Base-by-base conservation (phyloP, 2,113 vertebrate genomes). In the Porphyrio hochstetteri region DNA sequence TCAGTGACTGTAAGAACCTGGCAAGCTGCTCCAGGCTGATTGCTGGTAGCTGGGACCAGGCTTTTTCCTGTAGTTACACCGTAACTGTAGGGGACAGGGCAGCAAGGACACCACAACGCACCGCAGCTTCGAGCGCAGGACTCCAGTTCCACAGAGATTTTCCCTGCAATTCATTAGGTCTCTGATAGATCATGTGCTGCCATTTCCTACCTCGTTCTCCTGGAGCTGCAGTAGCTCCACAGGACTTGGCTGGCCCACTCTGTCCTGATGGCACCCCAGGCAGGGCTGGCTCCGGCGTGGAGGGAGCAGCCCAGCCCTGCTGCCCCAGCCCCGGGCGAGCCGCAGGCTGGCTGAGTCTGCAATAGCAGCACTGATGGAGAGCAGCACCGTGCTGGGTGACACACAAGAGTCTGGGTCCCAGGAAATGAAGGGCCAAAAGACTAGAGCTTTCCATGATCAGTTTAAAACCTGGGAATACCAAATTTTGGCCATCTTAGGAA, bases 361-460 rank as follows among this genome's bases (percentile, higher is more conserved):
- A 28, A 5, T 1, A 12, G 4, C 13, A 4, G 27, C 2, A 2
- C 1, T 56, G n/a, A 78, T 53, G 86, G 67, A 56, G 0, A 80
- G 16, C 79, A 76, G 69, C 64, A 8, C 36, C n/a, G 35, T 38
- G 4, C 36, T 3, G 9, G 25, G 71, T 4, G 3, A 31, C 5
- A 7, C 3, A 20, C 25, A 40, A 6, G 6, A 33, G 50, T 10
- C 38, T 68, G 48, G 16, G 15, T 9, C 57, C n/a, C 78, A 71
- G 35, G 29, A 72, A 68, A 78, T 3, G 2, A 67, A 48, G 10
- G 81, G 15, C 13, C 56, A 56, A 50, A 82, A 69, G 25, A 35
- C 9, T 4, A 36, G 11, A 10, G 56, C 21, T 90, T 76, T 40
- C 65, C 24, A 36, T 1, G 13, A 38, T 27, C 11, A 35, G 27